A percentile compares a stretch with the other conserved stretches of the same genome.
phyloP scores from a whole-genome alignment of 2,797 vertebrate species.

The Galaxias olidus region DNA sequence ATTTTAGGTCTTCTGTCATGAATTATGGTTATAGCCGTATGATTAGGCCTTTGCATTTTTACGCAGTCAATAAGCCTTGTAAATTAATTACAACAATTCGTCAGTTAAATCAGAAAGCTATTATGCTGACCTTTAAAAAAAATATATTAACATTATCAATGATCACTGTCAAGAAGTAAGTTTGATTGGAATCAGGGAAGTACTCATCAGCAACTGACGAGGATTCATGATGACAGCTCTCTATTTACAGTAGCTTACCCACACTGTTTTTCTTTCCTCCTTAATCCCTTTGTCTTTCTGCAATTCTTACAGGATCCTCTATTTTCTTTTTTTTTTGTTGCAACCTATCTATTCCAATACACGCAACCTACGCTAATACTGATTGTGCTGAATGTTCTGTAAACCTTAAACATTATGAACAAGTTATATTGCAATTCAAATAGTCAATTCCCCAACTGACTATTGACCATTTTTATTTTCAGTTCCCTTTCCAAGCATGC shows the following conservation, averaged over 20 bases:
- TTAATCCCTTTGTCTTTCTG: not conserved
- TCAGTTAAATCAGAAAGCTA: conserved; percentile 20
- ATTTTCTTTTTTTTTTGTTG: too few relatives aligned
- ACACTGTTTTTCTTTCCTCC: not conserved
- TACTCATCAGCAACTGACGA: conserved; percentile 19
- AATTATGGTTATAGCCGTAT: too few relatives aligned
- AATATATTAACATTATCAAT: conserved; percentile 47
- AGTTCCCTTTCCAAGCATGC: conserved; percentile 46
- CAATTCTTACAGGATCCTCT: too few relatives aligned
- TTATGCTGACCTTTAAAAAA: conserved; percentile 26
- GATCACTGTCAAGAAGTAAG: conserved; percentile 8
- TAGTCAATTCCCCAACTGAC: not conserved
- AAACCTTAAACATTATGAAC: too few relatives aligned
- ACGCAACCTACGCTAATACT: too few relatives aligned
- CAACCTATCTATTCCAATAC: too few relatives aligned
- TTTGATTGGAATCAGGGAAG: not conserved
- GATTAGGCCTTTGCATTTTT: too few relatives aligned
- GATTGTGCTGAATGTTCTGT: too few relatives aligned
- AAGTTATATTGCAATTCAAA: too few relatives aligned
- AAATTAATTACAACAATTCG: conserved; percentile 35
- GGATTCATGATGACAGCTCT: conserved; percentile 41
- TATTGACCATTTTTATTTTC: conserved; percentile 30
- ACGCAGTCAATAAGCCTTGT: too few relatives aligned
- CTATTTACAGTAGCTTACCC: conserved; percentile 52
- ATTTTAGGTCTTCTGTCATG: too few relatives aligned